Base-by-base conservation (phyloP, 2,797 vertebrate species). In the Catostomus latipinnis region DNA sequence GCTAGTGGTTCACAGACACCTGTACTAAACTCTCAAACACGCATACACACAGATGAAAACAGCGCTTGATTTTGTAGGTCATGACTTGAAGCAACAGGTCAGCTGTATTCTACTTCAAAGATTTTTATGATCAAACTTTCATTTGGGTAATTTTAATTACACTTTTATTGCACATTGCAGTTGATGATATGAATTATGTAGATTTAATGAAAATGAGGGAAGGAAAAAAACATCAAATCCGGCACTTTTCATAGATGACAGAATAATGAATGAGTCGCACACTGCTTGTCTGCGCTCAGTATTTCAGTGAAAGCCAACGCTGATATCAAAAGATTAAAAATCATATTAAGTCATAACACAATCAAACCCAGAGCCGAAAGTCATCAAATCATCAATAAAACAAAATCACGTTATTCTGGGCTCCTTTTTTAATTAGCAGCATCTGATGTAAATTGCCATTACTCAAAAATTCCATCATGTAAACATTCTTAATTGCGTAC, bases 141-240 rank as follows among this genome's bases (percentile, higher is more conserved):
- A 79, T 88, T 62, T 1, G 12, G 43, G 50, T 88, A 86, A 87
- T 88, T 82, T 71, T 84, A 83, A 80, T 82, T 85, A 54, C 65
- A 52, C 65, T 70, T 85, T 88, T 87, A 89, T 88, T 76, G 86
- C 82, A 87, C 89, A 91, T 88, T 87, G 87, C 83, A 89, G 81
- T 78, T 88, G 86, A 89, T 84, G 83, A 84, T 86, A 83, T 61
- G 84, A 89, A 88, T 89, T 84, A 91, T 91, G 87, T 87, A 82
- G 84, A 22, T 83, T 86, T 83, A 68, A 87, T 83, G 48, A 83
- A 83, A 84, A 88, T 87, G 70, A 85, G 0, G 71, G 85, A 83
- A 76, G 86, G 58, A 83, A 87, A 84, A 86, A 48, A 74, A 46
- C 22, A 74, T 53, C 65, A 50, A 14, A 45, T 62, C 53, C 63